These are phyloP conservation scores for Acrossocheilus wenchowensis DNA, from an alignment of 2,797 vertebrate genomes.

Conservation along the genomic window DNA sequence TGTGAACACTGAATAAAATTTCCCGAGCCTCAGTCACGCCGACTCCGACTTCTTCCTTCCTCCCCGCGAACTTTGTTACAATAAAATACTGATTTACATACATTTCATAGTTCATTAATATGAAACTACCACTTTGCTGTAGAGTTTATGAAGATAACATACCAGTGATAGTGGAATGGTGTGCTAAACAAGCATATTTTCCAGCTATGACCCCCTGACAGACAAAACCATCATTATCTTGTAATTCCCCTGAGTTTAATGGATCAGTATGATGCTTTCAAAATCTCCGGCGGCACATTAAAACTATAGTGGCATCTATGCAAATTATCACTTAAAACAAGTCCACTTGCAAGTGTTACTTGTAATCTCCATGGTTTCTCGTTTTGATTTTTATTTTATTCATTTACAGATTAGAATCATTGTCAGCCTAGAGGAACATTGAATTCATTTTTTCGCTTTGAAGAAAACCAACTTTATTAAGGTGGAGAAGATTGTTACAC, in stretches of 20 bases:
- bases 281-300: conserved; percentile 14
- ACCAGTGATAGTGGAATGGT: neutral
- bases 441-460: neutral
- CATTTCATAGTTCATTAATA: conserved; percentile 12
- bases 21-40: too few relatives aligned
- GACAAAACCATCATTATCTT: conserved; percentile 12
- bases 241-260: conserved; percentile 28
- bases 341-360: neutral
- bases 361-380: conserved; percentile 3
- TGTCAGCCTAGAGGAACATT: neutral
- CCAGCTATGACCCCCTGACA: neutral
- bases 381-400: conserved; percentile 15
- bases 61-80: too few relatives aligned
- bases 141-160: conserved; percentile 13
- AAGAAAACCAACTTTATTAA: neutral
- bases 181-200: neutral
- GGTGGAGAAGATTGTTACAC: neutral
- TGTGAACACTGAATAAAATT: too few relatives aligned
- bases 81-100: neutral
- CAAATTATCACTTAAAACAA: conserved; percentile 25
- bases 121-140: conserved; percentile 26
- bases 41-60: too few relatives aligned
- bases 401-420: neutral
- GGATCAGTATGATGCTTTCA: conserved; percentile 20
- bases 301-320: conserved; percentile 13